Evolutionary conservation across 2,797 vertebrate species (phyloP).

Genomic region (Sylvilagus floridanus): DNA sequence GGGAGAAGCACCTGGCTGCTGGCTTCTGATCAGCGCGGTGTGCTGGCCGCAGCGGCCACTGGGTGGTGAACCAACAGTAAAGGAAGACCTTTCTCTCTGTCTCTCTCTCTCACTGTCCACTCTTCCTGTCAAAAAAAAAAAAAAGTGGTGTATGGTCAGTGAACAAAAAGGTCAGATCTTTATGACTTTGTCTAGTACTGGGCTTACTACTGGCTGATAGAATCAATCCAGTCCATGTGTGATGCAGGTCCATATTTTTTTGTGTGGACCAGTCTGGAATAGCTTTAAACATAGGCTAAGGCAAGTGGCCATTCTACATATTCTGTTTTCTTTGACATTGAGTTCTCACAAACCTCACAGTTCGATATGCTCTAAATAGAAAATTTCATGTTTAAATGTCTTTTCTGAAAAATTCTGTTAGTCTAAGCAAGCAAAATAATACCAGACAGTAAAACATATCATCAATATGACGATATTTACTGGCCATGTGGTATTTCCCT

Average conservation of each 20-base stretch:
- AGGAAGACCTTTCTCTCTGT: too few species aligned
- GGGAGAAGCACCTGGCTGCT: too few species aligned
- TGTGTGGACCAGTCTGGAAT: neutral
- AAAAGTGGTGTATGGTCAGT: neutral
- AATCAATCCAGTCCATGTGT: neutral
- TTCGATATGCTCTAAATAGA: neutral
- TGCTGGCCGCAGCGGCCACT: too few species aligned
- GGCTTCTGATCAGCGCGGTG: too few species aligned
- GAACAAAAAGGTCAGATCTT: neutral
- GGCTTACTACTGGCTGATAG: neutral
- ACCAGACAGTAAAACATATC: neutral
- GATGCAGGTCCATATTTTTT: neutral
- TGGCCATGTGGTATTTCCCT: neutral
- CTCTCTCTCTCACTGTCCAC: too few species aligned
- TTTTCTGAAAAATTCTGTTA: constrained; percentile 43
- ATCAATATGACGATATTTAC: neutral
- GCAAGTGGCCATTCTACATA: neutral
- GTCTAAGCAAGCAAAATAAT: neutral
- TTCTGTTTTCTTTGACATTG: neutral
- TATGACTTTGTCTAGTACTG: neutral
- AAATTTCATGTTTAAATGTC: neutral
- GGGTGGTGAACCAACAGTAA: too few species aligned
- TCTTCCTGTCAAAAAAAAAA: too few species aligned
- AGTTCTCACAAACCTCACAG: neutral
- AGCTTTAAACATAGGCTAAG: neutral